Conservation (phyloP, 2,797 vertebrate genomes). For the Varecia variegata region DNA sequence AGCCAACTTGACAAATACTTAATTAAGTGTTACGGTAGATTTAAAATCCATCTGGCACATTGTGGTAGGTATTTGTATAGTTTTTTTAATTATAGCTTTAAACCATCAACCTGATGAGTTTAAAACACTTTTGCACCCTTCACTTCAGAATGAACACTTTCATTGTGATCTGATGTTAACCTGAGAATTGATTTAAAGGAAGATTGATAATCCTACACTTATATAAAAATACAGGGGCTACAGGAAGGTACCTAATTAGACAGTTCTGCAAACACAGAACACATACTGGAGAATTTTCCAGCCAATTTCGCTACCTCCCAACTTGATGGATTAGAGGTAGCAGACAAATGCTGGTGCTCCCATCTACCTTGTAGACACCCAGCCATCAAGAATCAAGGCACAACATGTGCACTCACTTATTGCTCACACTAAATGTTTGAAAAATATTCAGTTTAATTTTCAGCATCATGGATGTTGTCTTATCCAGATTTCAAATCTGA, state of each 20-base stretch:
- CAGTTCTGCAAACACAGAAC: slow-evolving; percentile 67
- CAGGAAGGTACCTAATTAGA: slow-evolving; percentile 54
- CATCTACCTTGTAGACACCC: slow-evolving; percentile 69
- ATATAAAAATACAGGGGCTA: slow-evolving; percentile 55
- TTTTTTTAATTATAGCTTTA: slow-evolving; percentile 70
- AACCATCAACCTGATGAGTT: slow-evolving; percentile 49
- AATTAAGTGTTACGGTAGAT: slow-evolving; percentile 61
- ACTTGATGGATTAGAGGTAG: slow-evolving; percentile 61
- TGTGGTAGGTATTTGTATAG: slow-evolving; percentile 45
- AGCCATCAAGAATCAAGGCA: slow-evolving; percentile 55
- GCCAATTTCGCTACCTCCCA: slow-evolving; percentile 69
- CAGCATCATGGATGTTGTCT: slow-evolving; percentile 43
- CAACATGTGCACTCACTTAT: slow-evolving; percentile 49
- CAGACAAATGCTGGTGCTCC: slow-evolving; percentile 75
- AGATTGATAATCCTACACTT: slow-evolving; percentile 62
- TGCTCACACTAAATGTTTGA: slow-evolving; percentile 57
- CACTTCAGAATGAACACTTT: slow-evolving; percentile 64
- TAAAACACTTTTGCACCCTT: slow-evolving; percentile 56
- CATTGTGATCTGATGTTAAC: slow-evolving; percentile 53
- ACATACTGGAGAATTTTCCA: slow-evolving; percentile 65
- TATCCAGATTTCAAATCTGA: slow-evolving; percentile 60
- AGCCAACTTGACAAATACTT: slow-evolving; percentile 64
- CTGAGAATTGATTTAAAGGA: slow-evolving; percentile 48
- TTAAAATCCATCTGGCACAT: slow-evolving; percentile 65
- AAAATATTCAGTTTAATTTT: slow-evolving; percentile 62